Evolutionary conservation across 2,113 vertebrate genomes (phyloP).

Genomic region (Neofelis nebulosa): DNA sequence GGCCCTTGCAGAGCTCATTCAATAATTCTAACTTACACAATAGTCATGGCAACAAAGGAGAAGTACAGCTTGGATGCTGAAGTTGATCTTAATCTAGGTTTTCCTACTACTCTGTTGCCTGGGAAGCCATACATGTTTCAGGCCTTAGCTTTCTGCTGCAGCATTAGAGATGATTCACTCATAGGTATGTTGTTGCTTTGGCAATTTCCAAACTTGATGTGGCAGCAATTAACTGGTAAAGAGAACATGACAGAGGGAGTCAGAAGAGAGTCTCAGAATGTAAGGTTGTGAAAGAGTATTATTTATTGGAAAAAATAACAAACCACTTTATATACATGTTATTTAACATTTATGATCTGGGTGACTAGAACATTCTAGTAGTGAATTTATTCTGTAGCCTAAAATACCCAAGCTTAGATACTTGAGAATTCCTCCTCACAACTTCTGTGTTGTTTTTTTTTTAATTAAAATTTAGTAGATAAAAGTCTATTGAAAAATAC

Average conservation of each 20-base stretch:
- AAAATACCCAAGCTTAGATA: slow-evolving; percentile 34
- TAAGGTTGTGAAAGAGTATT: slow-evolving; percentile 37
- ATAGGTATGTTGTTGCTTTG: not conserved
- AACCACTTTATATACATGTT: slow-evolving; percentile 67
- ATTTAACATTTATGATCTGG: slow-evolving; percentile 64
- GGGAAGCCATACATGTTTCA: not conserved
- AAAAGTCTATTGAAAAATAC: slow-evolving; percentile 33
- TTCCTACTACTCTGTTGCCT: not conserved
- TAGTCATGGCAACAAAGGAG: not conserved
- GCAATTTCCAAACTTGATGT: not conserved
- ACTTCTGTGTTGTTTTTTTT: not conserved
- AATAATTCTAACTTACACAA: not conserved
- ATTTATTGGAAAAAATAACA: slow-evolving; percentile 83
- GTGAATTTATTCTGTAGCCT: slow-evolving; percentile 22
- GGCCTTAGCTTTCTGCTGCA: not conserved
- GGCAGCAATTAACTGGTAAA: not conserved
- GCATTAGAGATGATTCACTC: not conserved
- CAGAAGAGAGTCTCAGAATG: slow-evolving; percentile 9
- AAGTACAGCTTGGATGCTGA: not conserved
- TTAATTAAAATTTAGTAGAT: slow-evolving; percentile 34
- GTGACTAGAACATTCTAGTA: not conserved
- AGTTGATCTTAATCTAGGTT: not conserved
- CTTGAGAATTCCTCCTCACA: not conserved
- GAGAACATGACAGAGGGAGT: not conserved
- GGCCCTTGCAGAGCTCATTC: not conserved